Conservation (phyloP, 2,113 vertebrate genomes). For the Semnopithecus entellus region DNA sequence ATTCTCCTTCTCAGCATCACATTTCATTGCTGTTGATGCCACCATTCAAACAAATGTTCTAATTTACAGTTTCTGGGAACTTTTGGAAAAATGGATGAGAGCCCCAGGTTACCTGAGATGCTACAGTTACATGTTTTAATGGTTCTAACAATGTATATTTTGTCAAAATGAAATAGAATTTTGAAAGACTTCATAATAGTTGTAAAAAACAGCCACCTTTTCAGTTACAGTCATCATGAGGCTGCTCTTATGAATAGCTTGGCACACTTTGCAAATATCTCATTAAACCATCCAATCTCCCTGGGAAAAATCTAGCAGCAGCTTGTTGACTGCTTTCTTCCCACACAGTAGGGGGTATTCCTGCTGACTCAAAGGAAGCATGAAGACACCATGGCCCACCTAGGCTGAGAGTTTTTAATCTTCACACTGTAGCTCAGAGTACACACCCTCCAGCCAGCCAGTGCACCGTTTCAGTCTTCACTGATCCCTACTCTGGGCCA, state of each 20-base stretch:
- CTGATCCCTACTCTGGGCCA: neutral
- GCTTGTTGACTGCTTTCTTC: neutral
- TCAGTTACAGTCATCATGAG: neutral
- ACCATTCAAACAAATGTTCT: neutral
- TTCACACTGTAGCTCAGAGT: neutral
- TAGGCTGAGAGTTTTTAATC: neutral
- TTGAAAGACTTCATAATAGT: neutral
- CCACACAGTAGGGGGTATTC: neutral
- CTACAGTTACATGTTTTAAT: conserved; percentile 13
- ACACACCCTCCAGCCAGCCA: too few relatives aligned
- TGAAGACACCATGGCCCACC: neutral
- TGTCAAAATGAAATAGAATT: conserved; percentile 62
- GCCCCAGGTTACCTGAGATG: conserved; percentile 32
- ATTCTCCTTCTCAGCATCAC: neutral
- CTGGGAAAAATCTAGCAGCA: neutral
- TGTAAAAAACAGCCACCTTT: neutral
- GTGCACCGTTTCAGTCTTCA: neutral
- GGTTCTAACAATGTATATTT: conserved; percentile 43
- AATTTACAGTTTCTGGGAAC: conserved; percentile 32
- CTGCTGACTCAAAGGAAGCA: neutral
- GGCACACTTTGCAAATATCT: neutral
- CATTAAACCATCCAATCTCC: neutral
- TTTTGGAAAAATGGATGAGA: conserved; percentile 37
- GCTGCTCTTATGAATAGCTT: conserved; percentile 3
- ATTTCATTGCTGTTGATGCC: neutral